Evolutionary conservation across 2,888 invertebrate genomes (phyloP).

Genomic region (Scrobipalpa atriplicella): DNA sequence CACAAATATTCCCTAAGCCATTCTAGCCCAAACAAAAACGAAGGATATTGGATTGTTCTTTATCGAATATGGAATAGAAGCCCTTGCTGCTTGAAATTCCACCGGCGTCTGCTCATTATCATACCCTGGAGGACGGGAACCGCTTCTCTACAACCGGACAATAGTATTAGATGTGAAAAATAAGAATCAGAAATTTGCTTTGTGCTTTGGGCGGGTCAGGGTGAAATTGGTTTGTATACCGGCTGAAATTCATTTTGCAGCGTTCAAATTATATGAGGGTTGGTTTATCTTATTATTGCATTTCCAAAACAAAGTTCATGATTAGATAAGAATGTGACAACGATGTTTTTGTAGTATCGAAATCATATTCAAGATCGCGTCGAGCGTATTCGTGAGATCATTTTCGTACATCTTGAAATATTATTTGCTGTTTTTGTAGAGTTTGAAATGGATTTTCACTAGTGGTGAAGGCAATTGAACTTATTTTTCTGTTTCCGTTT

Average conservation of each 20-base stretch:
- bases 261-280: no score
- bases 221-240: background rate
- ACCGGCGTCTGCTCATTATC: background rate
- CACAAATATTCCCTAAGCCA: background rate
- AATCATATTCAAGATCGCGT: no score
- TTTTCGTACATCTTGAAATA: no score
- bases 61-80: constrained; percentile 19
- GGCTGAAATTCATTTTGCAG: background rate
- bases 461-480: no score
- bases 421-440: no score
- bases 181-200: constrained; percentile 3
- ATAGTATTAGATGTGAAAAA: background rate
- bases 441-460: no score
- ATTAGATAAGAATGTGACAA: no score
- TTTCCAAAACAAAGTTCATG: no score
- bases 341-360: no score
- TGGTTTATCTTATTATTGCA: no score
- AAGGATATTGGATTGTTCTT: constrained; percentile 22
- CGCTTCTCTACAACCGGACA: background rate
- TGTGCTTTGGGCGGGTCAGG: background rate
- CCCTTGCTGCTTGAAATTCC: constrained; percentile 4
- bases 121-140: constrained; percentile 10
- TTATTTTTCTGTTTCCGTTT: no score
- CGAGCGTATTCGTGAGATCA: no score
- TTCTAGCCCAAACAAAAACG: background rate